These are phyloP conservation scores for Meteorus colon DNA, from an alignment of 2,888 invertebrate genomes.

Conservation along the genomic window DNA sequence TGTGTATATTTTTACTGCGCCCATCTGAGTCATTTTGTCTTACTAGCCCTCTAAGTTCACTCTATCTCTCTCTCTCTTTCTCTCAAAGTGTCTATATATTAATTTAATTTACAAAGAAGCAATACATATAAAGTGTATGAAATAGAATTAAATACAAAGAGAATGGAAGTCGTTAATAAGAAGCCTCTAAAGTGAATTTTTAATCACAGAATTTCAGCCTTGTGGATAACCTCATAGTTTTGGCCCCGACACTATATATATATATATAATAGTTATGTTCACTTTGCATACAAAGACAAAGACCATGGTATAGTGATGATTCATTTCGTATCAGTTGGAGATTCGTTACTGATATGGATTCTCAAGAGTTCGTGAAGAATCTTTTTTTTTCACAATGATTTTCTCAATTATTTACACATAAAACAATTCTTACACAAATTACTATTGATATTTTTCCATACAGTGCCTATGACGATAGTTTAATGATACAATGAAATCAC, in stretches of 20 bases:
- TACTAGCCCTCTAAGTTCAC: background rate
- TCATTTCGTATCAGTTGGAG: slow-evolving; percentile 13
- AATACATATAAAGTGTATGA: background rate
- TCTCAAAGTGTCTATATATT: background rate
- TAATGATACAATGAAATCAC: no score
- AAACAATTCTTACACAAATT: no score
- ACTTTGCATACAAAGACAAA: slow-evolving; percentile 32
- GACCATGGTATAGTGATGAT: slow-evolving; percentile 7
- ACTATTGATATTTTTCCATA: no score
- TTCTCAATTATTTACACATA: no score
- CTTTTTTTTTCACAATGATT: background rate
- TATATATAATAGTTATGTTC: background rate
- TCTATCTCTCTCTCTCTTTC: slow-evolving; percentile 2
- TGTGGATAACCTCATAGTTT: slow-evolving; percentile 25
- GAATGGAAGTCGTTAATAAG: background rate
- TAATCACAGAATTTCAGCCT: slow-evolving; percentile 21
- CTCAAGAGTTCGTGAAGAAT: background rate
- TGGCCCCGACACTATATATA: background rate
- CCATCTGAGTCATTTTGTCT: slow-evolving; percentile 15
- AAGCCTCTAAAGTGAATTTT: slow-evolving; percentile 1
- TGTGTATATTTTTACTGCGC: slow-evolving; percentile 25
- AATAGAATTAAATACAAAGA: background rate
- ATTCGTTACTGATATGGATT: background rate
- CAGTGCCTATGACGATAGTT: no score
- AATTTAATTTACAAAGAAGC: background rate